Evolutionary conservation across 2,797 vertebrate species (phyloP).

Genomic region (Champsocephalus gunnari): DNA sequence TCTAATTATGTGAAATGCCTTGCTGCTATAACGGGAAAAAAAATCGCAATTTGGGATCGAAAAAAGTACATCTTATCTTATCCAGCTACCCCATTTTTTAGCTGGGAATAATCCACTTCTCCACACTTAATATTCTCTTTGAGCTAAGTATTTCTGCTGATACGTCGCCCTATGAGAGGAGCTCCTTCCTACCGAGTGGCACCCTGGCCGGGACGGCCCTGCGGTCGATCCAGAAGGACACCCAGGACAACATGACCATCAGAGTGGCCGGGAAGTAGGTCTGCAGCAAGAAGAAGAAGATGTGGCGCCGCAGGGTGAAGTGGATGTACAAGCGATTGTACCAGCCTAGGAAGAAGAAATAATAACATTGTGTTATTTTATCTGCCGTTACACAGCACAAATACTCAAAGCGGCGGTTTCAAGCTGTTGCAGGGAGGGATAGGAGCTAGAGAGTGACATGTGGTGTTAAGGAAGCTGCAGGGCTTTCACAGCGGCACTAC

Average conservation of each 20-base stretch:
- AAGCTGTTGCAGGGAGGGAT: slow-evolving; percentile 58
- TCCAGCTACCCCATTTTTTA: neutral
- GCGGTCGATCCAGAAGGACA: slow-evolving; percentile 98
- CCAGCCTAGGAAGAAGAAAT: slow-evolving; percentile 87
- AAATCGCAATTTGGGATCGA: no score
- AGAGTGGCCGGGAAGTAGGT: slow-evolving; percentile 96
- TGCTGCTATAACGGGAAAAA: no score
- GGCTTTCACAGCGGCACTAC: slow-evolving; percentile 41
- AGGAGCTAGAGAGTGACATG: slow-evolving; percentile 42
- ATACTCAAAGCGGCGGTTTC: slow-evolving; percentile 35
- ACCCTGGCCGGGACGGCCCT: slow-evolving; percentile 96
- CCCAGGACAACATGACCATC: slow-evolving; percentile 99
- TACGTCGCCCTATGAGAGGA: neutral
- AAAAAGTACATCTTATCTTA: no score
- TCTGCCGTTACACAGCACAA: slow-evolving; percentile 31
- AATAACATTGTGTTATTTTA: slow-evolving; percentile 22
- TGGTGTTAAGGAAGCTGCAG: slow-evolving; percentile 32
- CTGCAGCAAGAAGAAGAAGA: slow-evolving; percentile 99
- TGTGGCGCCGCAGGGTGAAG: slow-evolving; percentile 95
- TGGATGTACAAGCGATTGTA: slow-evolving; percentile 98
- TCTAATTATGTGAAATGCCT: no score
- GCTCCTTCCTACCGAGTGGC: slow-evolving; percentile 87
- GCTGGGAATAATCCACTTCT: neutral
- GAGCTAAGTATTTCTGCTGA: neutral
- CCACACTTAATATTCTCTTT: neutral